Evolutionary conservation across 2,113 vertebrate species (phyloP).

Genomic region (Fulmarus glacialis): DNA sequence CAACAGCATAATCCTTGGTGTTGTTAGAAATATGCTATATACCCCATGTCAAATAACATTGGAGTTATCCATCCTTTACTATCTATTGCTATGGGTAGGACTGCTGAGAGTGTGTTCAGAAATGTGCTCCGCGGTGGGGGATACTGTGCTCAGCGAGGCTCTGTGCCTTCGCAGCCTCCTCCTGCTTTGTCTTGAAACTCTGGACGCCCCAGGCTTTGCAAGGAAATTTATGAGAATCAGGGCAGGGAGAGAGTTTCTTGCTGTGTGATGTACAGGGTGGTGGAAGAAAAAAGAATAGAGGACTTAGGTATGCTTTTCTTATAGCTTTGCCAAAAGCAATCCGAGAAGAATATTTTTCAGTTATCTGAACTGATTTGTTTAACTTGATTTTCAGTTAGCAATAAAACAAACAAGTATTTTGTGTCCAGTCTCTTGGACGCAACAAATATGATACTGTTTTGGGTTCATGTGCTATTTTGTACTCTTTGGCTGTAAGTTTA

Average conservation of each 20-base stretch:
- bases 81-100: background rate
- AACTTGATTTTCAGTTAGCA: background rate
- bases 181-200: background rate
- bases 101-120: background rate
- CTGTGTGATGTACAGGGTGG: no score
- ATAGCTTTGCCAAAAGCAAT: background rate
- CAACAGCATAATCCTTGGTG: background rate
- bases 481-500: background rate
- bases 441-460: background rate
- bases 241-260: background rate
- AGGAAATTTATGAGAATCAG: background rate
- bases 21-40: background rate
- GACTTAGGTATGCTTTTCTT: background rate
- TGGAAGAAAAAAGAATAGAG: background rate
- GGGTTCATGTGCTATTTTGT: background rate
- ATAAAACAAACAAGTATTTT: background rate
- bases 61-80: background rate
- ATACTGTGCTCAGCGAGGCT: background rate
- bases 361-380: background rate
- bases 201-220: background rate
- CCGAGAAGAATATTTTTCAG: background rate
- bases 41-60: background rate
- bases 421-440: background rate
- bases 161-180: background rate
- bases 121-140: rapidly evolving